Base-by-base conservation (phyloP, 1,140 invertebrate genomes). In the Cyrtorhinus lividipennis region DNA sequence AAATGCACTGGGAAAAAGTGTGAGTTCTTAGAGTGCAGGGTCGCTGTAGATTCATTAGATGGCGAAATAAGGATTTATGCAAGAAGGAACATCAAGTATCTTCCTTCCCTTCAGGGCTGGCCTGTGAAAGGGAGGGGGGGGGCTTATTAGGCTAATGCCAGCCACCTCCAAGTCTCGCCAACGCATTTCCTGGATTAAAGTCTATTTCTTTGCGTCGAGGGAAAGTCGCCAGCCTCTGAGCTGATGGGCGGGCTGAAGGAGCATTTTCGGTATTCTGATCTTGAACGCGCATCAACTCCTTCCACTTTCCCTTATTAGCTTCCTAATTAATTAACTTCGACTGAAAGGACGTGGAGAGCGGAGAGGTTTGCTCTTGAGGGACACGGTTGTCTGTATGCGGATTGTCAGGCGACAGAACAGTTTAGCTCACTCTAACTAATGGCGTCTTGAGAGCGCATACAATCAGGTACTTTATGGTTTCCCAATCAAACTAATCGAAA, bases 251-350 rank as follows among this genome's bases (percentile, higher is more conserved):
- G 15, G 15, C 30, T 15, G 15, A 15, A 38, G 48, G 20, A 20
- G 48, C 48, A 20, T 53, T 53, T 53, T 53, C 48, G 48, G 48
- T 53, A 22, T 53, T 22, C 20, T 5, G 12, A 10, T 20, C 5
- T 12, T 22, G 12, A 53, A 15, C 48, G 48, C 48, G 20, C 48
- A 22, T 53, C 48, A 22, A 20, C 48, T 53, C 48, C 48, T 20
- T 15, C 30, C 48, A 53, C 48, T 53, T 53, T 20, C 48, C 20
- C 48, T 53, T 53, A 53, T 53, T 53, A 53, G 48, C 20, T 22
- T 22, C 48, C 48, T 53, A 53, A 53, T 53, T 53, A 53, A 53
- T 53, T 53, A 53, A 53, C 48, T 53, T 53, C 48, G 48, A 20
- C 20, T 12, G 10, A 20, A 22, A 53, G 10, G 48, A 53, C 10